phyloP scores from a whole-genome alignment of 2,888 invertebrate genomes.

The Rhingia rostrata region DNA sequence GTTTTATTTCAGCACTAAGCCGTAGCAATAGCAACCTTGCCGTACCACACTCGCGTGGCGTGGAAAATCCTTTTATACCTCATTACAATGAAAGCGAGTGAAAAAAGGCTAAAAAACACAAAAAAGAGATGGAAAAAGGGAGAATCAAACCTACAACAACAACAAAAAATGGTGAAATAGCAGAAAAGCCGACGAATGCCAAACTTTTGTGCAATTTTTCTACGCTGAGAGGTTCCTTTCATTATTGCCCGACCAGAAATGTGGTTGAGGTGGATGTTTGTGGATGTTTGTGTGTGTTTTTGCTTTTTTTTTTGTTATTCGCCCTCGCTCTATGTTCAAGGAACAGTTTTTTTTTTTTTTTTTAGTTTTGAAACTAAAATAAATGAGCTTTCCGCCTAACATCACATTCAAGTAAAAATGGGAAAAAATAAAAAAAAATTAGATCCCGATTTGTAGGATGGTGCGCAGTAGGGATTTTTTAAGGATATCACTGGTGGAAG shows the following conservation, averaged over 20 bases:
- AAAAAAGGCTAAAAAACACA: slow-evolving; percentile 55
- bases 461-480: not conserved
- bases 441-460: not conserved
- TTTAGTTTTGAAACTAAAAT: slow-evolving; percentile 73
- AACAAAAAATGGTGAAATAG: slow-evolving; percentile 3
- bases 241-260: slow-evolving; percentile 71
- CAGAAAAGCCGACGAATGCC: slow-evolving; percentile 73
- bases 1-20: slow-evolving; percentile 45
- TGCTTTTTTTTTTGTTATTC: slow-evolving; percentile 1
- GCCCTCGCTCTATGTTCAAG: slow-evolving; percentile 1
- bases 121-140: slow-evolving; percentile 39
- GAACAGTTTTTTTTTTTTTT: slow-evolving; percentile 28
- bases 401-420: slow-evolving; percentile 72
- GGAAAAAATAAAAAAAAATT: slow-evolving; percentile 12
- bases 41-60: slow-evolving; percentile 72
- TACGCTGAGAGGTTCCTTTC: slow-evolving; percentile 73
- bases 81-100: slow-evolving; percentile 74
- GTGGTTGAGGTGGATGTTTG: slow-evolving; percentile 67
- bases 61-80: slow-evolving; percentile 75
- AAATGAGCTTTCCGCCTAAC: slow-evolving; percentile 75
- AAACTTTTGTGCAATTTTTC: slow-evolving; percentile 74
- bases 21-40: slow-evolving; percentile 59
- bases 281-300: too few species aligned
- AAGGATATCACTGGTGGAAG: not conserved
- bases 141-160: slow-evolving; percentile 29